Conservation (phyloP, 2,113 vertebrate species). For the Sebastes schlegelii region DNA sequence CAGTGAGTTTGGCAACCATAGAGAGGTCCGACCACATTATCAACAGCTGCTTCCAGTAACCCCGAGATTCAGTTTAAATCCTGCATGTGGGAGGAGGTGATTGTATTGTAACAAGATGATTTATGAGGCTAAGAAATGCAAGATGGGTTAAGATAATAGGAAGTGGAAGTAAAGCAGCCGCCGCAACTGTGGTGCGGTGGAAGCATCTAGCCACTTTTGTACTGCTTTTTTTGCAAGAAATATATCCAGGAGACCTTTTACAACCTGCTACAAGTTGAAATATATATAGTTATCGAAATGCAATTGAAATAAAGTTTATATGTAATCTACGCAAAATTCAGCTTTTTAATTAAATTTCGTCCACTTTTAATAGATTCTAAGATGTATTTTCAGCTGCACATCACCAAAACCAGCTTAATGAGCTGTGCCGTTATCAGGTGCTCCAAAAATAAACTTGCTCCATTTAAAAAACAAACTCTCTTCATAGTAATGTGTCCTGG, state of each 20-base stretch:
- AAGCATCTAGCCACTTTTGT: too few species aligned
- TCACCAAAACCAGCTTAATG: neutral
- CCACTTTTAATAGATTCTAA: neutral
- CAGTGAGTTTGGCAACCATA: slow-evolving; percentile 36
- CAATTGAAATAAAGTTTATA: too few species aligned
- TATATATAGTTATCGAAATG: too few species aligned
- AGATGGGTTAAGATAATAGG: slow-evolving; percentile 17
- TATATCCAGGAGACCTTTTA: too few species aligned
- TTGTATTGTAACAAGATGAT: slow-evolving; percentile 26
- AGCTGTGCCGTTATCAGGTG: neutral
- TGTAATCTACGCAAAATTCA: neutral
- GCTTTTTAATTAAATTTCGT: neutral
- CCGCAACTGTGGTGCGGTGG: neutral
- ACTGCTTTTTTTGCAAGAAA: too few species aligned
- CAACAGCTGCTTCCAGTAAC: slow-evolving; percentile 35
- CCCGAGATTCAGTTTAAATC: slow-evolving; percentile 21
- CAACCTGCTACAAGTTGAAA: too few species aligned
- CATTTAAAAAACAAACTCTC: neutral
- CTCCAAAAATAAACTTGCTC: neutral
- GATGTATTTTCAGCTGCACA: neutral
- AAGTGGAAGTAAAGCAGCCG: neutral
- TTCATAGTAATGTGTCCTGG: neutral
- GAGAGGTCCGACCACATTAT: slow-evolving; percentile 17
- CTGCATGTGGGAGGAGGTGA: slow-evolving; percentile 25
- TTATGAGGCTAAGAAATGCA: slow-evolving; percentile 26